Base-by-base conservation (phyloP, 1,140 invertebrate genomes). In the Heterodera carotae region DNA sequence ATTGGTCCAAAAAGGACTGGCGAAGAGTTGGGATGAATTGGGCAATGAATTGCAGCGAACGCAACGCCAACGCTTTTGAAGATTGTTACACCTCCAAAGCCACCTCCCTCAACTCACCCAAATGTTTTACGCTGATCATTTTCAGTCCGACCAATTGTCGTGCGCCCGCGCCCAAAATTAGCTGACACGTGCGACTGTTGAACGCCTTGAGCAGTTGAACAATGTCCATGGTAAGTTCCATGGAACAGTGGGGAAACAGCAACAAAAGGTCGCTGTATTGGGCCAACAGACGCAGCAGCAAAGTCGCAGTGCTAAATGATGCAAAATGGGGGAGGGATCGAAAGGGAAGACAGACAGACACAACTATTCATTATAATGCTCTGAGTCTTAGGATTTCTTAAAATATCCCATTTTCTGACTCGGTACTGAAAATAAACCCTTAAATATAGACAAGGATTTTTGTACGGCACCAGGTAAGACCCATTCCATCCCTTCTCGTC, bases 71-170 rank as follows among this genome's bases (percentile, higher is more conserved):
- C 10, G 94, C 95, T 90, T 15, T 70, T 66, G 27, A 33, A 68
- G 73, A 39, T 34, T 31, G 27, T 64, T 39, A 12, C 48, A 62
- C 48, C 10, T 29, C 15, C 8, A 39, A 25, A 79, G 10, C 39
- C 6, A 43, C 12, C 12, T 48, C 25, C 10, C 8, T 22, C 62
- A 78, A 66, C 12, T 18, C 33, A 76, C 89, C 89, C 89, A 77
- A 98, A 90, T 90, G 96, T 97, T 59, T 94, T 78, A 93, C 95
- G 0, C 94, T 96, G 68, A 99, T 99, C 62, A 94, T 97, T 90
- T 97, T 98, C 59, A 98, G 89, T 0, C 96, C 95, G 25, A 94
- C 94, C 77, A 94, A 92, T 85, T 94, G 92, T 84, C 98, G 91
- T 2, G 97, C 96, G 39, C 95, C 95, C 39, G 95, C 96, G 68